Percentiles rank a stretch among this genome's conserved stretches.
phyloP scores from a whole-genome alignment of 1,140 invertebrate genomes.

The Andrena cerasifolii region DNA sequence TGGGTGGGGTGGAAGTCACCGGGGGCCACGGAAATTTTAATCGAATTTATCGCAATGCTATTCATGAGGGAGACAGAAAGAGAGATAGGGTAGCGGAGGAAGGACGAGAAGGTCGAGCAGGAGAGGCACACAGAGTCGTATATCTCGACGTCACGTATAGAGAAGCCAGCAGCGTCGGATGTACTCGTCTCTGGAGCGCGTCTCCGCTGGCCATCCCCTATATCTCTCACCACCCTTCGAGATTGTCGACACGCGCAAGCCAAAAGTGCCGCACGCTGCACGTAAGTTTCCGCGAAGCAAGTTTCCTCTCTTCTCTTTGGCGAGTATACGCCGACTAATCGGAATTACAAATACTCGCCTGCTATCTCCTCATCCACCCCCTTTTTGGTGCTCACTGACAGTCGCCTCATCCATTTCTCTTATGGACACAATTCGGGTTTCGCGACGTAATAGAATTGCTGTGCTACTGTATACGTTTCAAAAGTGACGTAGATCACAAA shows the following conservation, averaged over 20 bases:
- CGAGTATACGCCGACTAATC: conserved; percentile 72
- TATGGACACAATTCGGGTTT: conserved; percentile 23
- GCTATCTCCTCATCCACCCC: background rate
- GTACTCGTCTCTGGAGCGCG: conserved; percentile 49
- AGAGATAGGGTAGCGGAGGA: conserved; percentile 62
- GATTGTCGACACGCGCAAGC: conserved; percentile 73
- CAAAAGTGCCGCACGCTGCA: conserved; percentile 76
- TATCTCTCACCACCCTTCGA: conserved; percentile 31
- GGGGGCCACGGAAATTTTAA: conserved; percentile 79
- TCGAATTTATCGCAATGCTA: conserved; percentile 82
- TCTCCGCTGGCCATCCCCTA: conserved; percentile 52
- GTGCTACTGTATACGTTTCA: background rate
- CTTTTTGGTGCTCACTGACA: conserved; percentile 18
- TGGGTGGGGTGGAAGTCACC: conserved; percentile 57
- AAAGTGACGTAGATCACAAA: background rate
- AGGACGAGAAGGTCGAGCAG: conserved; percentile 28
- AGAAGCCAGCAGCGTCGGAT: conserved; percentile 57
- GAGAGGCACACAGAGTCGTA: conserved; percentile 68
- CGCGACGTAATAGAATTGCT: conserved; percentile 2
- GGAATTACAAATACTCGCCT: conserved; percentile 79
- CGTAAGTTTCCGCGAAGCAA: conserved; percentile 77
- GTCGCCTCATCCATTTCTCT: conserved; percentile 55
- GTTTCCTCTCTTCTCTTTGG: conserved; percentile 72
- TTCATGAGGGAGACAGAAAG: conserved; percentile 77
- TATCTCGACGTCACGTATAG: conserved; percentile 79